Percentiles rank a stretch among this genome's conserved stretches.
phyloP scores from a whole-genome alignment of 2,113 vertebrate genomes.

The Lagenorhynchus albirostris region DNA sequence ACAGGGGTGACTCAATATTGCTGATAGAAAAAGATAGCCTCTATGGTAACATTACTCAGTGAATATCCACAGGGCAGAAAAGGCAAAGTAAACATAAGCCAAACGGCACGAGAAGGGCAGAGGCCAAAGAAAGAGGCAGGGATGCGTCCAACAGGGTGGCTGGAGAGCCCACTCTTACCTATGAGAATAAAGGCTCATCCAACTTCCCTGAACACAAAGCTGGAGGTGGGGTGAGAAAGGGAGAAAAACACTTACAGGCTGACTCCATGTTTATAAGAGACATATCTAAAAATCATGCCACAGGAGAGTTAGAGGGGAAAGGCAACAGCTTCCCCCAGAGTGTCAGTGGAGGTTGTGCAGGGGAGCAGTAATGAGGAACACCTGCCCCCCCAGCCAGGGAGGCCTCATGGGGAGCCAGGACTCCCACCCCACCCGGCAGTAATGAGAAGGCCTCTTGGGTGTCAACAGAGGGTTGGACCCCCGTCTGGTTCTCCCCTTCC shows the following conservation, averaged over 20 bases:
- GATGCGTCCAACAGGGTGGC: fast-evolving
- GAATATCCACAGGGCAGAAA: fast-evolving
- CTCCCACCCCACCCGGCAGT: neutral
- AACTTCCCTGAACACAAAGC: fast-evolving
- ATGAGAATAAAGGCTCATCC: fast-evolving
- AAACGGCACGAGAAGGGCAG: fast-evolving
- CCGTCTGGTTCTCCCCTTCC: neutral
- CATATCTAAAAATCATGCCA: fast-evolving
- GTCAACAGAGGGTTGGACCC: neutral
- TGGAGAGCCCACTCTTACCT: fast-evolving
- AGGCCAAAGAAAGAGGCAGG: neutral
- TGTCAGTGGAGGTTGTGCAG: neutral
- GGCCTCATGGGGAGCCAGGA: neutral
- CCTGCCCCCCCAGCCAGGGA: too few species aligned
- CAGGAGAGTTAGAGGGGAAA: neutral
- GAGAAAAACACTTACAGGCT: too few species aligned
- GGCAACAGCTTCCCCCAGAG: neutral
- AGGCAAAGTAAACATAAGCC: neutral
- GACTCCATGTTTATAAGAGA: fast-evolving
- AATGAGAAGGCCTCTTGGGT: neutral
- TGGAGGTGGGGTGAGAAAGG: neutral
- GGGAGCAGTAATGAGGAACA: neutral
- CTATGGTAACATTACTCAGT: neutral
- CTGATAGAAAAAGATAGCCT: neutral
- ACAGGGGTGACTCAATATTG: fast-evolving